Percentiles rank a stretch among this genome's conserved stretches.
phyloP scores from a whole-genome alignment of 2,888 invertebrate genomes.

The Neria commutata region DNA sequence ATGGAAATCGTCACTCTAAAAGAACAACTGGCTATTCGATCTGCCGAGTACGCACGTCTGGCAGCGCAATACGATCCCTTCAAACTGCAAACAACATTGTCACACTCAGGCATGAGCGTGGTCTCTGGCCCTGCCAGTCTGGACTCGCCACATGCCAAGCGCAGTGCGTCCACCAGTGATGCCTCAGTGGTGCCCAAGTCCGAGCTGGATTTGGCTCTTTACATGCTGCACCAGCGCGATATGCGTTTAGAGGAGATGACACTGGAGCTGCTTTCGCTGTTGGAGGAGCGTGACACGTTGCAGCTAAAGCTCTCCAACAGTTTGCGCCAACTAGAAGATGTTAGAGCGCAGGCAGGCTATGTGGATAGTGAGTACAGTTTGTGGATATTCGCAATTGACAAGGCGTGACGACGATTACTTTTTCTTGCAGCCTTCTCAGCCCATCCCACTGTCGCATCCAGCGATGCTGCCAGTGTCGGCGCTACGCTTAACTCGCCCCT shows the following conservation, averaged over 20 bases:
- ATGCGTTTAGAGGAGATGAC: conserved; percentile 86
- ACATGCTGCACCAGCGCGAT: conserved; percentile 86
- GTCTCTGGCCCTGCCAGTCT: background rate
- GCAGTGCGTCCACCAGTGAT: background rate
- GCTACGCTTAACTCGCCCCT: conserved; percentile 30
- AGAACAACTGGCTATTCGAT: conserved; percentile 69
- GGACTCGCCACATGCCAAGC: background rate
- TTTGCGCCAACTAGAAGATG: conserved; percentile 74
- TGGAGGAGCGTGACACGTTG: conserved; percentile 85
- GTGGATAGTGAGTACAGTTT: conserved; percentile 42
- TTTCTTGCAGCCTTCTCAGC: background rate
- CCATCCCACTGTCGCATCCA: background rate
- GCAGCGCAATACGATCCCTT: conserved; percentile 62
- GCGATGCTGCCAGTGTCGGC: conserved; percentile 20
- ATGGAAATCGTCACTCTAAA: conserved; percentile 76
- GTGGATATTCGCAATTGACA: background rate
- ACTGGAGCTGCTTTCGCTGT: conserved; percentile 78
- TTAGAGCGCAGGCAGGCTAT: conserved; percentile 43
- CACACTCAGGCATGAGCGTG: conserved; percentile 34
- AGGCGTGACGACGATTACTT: background rate
- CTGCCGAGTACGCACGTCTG: conserved; percentile 66
- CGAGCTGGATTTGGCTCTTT: conserved; percentile 79
- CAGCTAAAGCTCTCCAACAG: conserved; percentile 83
- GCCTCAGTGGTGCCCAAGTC: conserved; percentile 61
- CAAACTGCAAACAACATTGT: conserved; percentile 50